These are phyloP conservation scores for Cecidostiba fungosa DNA, from an alignment of 2,888 invertebrate species.

Conservation along the genomic window DNA sequence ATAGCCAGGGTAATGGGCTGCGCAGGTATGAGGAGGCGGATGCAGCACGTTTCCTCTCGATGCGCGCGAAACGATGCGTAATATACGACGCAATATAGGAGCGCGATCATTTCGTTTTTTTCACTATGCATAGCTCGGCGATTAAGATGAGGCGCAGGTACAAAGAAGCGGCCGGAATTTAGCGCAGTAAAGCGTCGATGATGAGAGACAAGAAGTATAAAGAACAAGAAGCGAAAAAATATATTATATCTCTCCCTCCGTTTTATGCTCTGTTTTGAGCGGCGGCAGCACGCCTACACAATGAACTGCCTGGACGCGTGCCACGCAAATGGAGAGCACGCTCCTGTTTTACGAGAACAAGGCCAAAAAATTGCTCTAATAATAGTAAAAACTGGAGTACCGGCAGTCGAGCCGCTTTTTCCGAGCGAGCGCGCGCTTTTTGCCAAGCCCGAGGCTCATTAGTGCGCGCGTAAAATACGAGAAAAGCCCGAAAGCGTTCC, in stretches of 20 bases:
- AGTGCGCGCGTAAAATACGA: conserved; percentile 48
- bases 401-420: conserved; percentile 17
- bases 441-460: conserved; percentile 41
- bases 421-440: conserved; percentile 19
- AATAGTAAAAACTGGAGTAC: conserved; percentile 74
- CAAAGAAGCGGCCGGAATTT: background rate
- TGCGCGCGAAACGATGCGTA: conserved; percentile 39
- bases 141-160: background rate
- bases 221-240: background rate
- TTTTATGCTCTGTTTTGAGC: conserved; percentile 51
- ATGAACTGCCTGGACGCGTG: conserved; percentile 66
- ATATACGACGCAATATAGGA: conserved; percentile 29
- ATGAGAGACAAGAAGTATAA: conserved; percentile 18
- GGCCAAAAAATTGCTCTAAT: conserved; percentile 77
- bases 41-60: conserved; percentile 15
- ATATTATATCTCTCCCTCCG: background rate
- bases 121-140: background rate
- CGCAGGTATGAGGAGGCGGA: conserved; percentile 21
- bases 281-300: conserved; percentile 61
- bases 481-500: background rate
- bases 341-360: conserved; percentile 57
- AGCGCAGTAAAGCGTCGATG: conserved; percentile 25
- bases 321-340: conserved; percentile 69
- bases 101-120: conserved; percentile 5
- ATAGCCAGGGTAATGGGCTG: background rate